Conservation (phyloP, 2,113 vertebrate genomes). For the Mormyrus lacerda region DNA sequence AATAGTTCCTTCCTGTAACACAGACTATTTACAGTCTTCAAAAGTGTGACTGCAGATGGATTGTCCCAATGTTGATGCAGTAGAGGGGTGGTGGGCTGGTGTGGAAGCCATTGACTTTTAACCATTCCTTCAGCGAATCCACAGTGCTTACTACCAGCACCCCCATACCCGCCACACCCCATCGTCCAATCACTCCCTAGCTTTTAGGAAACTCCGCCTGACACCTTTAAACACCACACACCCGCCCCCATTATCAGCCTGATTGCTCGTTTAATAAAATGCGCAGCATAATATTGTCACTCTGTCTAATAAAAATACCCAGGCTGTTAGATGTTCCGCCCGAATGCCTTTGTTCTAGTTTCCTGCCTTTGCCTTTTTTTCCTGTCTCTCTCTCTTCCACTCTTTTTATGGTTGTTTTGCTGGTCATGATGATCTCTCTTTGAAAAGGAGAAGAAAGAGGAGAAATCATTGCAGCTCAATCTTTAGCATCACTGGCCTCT, state of each 20-base stretch:
- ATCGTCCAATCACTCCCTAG: conserved; percentile 32
- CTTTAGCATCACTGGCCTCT: conserved; percentile 50
- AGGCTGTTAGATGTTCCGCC: conserved; percentile 32
- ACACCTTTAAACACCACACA: conserved; percentile 40
- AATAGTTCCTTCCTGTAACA: conserved; percentile 26
- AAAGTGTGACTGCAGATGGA: conserved; percentile 14
- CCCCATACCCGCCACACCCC: conserved; percentile 13
- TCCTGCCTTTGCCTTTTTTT: conserved; percentile 35
- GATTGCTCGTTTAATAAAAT: conserved; percentile 45
- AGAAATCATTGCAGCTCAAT: conserved; percentile 45
- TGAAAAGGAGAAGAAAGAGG: conserved; percentile 49
- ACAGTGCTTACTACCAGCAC: conserved; percentile 11
- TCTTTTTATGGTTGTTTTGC: conserved; percentile 49
- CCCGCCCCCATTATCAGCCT: conserved; percentile 39
- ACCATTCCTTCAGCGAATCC: conserved; percentile 17
- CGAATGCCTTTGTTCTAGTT: conserved; percentile 27
- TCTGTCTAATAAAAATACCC: conserved; percentile 48
- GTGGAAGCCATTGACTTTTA: conserved; percentile 35
- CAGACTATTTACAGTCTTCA: conserved; percentile 33
- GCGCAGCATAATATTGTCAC: conserved; percentile 49
- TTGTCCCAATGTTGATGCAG: conserved; percentile 24
- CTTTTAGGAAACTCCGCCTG: conserved; percentile 34
- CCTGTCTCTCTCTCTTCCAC: conserved; percentile 5
- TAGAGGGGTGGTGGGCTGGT: conserved; percentile 40
- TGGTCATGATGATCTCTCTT: conserved; percentile 53